phyloP scores from a whole-genome alignment of 2,797 vertebrate genomes.

The Labeo calbasu region DNA sequence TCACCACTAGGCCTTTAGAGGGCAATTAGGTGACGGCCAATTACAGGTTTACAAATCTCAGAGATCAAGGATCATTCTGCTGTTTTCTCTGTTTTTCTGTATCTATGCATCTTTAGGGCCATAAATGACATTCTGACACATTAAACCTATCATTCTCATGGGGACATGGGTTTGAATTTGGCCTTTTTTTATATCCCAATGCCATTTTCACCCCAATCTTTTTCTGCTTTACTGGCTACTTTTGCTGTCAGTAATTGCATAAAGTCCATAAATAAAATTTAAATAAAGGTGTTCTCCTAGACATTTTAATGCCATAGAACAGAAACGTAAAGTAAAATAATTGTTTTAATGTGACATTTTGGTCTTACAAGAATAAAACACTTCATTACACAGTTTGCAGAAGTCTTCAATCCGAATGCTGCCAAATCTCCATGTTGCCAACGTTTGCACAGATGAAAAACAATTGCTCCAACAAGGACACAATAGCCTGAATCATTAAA shows the following conservation, averaged over 20 bases:
- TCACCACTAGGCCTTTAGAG: slow-evolving; percentile 41
- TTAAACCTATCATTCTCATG: background rate
- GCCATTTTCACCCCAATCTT: background rate
- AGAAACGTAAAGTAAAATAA: background rate
- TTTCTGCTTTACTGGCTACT: background rate
- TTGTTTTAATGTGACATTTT: background rate
- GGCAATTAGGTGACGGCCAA: slow-evolving; percentile 60
- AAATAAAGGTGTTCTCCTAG: background rate
- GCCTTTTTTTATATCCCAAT: background rate
- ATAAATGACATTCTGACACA: background rate
- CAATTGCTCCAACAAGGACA: slow-evolving; percentile 1
- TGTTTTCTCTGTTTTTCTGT: slow-evolving; percentile 7
- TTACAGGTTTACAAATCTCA: slow-evolving; percentile 57
- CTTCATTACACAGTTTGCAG: background rate
- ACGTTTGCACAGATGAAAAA: slow-evolving; percentile 5
- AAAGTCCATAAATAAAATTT: background rate
- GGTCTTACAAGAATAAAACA: background rate
- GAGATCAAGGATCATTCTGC: slow-evolving; percentile 41
- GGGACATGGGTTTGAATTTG: background rate
- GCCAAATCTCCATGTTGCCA: background rate
- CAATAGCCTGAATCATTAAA: slow-evolving; percentile 15
- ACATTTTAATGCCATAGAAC: background rate
- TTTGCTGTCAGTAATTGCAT: background rate
- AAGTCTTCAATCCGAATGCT: background rate
- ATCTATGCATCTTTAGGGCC: slow-evolving; percentile 6